These are phyloP conservation scores for Lomographa bimaculata DNA, from an alignment of 2,888 invertebrate species.

Conservation along the genomic window DNA sequence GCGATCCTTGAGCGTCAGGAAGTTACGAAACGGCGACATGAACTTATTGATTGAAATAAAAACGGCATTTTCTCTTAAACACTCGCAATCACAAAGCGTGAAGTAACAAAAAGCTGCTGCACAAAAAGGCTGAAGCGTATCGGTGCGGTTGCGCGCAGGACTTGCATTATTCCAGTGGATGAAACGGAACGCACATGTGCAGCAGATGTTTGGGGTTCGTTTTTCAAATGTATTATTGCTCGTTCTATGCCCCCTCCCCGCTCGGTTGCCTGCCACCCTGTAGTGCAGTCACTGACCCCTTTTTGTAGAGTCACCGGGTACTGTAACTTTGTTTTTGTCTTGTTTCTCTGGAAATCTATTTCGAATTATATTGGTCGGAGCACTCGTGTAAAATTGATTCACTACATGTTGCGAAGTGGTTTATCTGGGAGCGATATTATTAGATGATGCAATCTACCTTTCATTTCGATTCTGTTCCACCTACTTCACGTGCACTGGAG, in stretches of 20 bases:
- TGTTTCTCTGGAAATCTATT: constrained; percentile 47
- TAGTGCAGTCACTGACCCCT: constrained; percentile 76
- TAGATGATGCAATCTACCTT: constrained; percentile 13
- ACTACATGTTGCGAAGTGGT: constrained; percentile 13
- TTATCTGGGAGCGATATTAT: constrained; percentile 14
- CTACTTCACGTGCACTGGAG: constrained; percentile 12
- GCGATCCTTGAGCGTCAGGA: too few species aligned
- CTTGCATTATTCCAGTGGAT: constrained; percentile 74
- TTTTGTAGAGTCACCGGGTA: constrained; percentile 59
- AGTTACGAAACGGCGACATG: too few species aligned
- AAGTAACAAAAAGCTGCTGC: constrained; percentile 74
- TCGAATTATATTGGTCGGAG: constrained; percentile 16
- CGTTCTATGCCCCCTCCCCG: constrained; percentile 52
- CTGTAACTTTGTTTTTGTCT: constrained; percentile 64
- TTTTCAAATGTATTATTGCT: constrained; percentile 76
- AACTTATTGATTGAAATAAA: constrained; percentile 71
- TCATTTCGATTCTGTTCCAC: constrained; percentile 20
- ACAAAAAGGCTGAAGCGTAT: constrained; percentile 65
- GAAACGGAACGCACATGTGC: constrained; percentile 75
- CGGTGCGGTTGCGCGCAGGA: constrained; percentile 69
- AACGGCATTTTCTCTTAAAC: constrained; percentile 71
- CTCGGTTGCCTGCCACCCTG: constrained; percentile 57
- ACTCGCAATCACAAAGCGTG: constrained; percentile 72
- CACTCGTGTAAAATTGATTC: constrained; percentile 7
- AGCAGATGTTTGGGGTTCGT: constrained; percentile 79